Evolutionary conservation across 2,797 vertebrate genomes (phyloP).

Genomic region (Tinamus major): DNA sequence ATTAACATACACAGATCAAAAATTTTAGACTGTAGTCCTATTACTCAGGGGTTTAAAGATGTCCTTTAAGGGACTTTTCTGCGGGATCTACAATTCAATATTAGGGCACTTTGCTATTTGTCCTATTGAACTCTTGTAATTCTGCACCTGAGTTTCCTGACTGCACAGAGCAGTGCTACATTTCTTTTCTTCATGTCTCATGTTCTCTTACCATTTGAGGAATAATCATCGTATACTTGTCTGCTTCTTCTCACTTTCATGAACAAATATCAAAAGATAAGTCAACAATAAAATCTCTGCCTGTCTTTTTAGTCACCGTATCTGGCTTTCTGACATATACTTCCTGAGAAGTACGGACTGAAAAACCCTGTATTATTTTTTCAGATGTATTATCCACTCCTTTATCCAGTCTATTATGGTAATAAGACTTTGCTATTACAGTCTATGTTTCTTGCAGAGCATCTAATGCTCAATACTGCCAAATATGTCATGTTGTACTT

Average conservation of each 20-base stretch:
- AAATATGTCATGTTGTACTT: neutral
- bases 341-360: neutral
- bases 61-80: neutral
- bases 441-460: neutral
- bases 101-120: neutral
- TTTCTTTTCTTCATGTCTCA: neutral
- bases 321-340: neutral
- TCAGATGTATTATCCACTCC: neutral
- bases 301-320: neutral
- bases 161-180: accelerated
- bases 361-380: constrained; percentile 1
- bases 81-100: neutral
- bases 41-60: neutral
- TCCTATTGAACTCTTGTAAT: neutral
- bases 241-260: neutral
- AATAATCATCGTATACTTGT: neutral
- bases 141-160: neutral
- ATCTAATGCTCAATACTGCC: neutral
- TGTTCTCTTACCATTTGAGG: neutral
- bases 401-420: neutral
- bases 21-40: neutral
- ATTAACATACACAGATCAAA: neutral
- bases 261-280: neutral
- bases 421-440: constrained; percentile 33
- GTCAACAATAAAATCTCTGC: neutral